Percentiles rank a stretch among this genome's conserved stretches.
phyloP scores from a whole-genome alignment of 2,113 vertebrate species.

The Saiga tatarica region DNA sequence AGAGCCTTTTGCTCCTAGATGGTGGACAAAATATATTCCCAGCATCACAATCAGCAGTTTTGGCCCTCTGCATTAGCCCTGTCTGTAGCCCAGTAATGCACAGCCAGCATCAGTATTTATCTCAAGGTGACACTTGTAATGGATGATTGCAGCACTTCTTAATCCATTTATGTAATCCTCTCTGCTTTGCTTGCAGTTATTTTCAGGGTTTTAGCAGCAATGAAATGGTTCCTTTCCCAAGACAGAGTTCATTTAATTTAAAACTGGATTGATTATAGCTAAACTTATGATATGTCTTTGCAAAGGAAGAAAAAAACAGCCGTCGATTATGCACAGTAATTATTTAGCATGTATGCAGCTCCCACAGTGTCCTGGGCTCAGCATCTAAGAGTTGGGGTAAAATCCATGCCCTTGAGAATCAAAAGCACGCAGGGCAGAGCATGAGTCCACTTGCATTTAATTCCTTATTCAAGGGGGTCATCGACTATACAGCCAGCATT shows the following conservation, averaged over 20 bases:
- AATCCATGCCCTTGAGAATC: constrained; percentile 38
- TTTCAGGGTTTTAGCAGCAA: constrained; percentile 60
- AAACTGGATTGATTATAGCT: constrained; percentile 64
- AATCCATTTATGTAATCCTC: constrained; percentile 69
- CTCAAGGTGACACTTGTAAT: constrained; percentile 59
- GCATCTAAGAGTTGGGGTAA: background rate
- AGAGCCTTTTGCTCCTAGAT: background rate
- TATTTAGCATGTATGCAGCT: constrained; percentile 28
- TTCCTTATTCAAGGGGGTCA: background rate
- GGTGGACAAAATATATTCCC: background rate
- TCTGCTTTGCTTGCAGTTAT: constrained; percentile 67
- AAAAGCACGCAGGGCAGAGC: background rate
- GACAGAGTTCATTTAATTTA: constrained; percentile 67
- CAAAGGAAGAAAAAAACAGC: constrained; percentile 47
- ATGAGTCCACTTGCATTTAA: background rate
- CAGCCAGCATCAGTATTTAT: constrained; percentile 27
- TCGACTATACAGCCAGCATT: background rate
- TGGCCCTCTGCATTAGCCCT: background rate
- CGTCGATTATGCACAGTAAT: constrained; percentile 44
- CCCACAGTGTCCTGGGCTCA: background rate
- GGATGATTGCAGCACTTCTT: constrained; percentile 44
- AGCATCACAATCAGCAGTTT: background rate
- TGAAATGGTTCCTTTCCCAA: constrained; percentile 65
- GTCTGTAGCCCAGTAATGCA: background rate
- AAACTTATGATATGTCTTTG: constrained; percentile 67